phyloP scores from a whole-genome alignment of 2,113 vertebrate species.

The Prunella himalayana region DNA sequence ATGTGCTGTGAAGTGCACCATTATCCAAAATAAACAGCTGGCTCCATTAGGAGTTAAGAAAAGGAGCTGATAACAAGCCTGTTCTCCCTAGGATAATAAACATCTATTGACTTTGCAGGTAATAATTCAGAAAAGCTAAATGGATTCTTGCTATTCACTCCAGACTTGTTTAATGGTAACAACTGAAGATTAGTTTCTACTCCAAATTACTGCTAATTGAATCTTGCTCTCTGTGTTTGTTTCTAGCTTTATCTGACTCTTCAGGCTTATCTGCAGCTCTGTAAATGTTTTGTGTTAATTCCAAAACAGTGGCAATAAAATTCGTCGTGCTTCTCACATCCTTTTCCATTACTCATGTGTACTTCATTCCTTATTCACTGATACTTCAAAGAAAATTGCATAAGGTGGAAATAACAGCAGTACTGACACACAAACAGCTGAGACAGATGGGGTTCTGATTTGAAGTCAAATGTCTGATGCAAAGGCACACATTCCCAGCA shows the following conservation, averaged over 20 bases:
- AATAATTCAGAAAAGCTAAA: conserved; percentile 57
- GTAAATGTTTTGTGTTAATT: conserved; percentile 34
- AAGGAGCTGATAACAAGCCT: conserved; percentile 26
- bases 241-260: conserved; percentile 44
- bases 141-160: conserved; percentile 26
- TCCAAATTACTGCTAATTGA: conserved; percentile 52
- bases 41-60: conserved; percentile 8
- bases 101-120: conserved; percentile 51
- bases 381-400: neutral
- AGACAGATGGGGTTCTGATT: neutral
- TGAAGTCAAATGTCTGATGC: neutral
- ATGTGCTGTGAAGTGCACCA: neutral
- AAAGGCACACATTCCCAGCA: neutral
- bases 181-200: conserved; percentile 40
- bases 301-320: neutral
- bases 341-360: neutral
- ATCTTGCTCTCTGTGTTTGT: conserved; percentile 38
- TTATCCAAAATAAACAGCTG: conserved; percentile 54
- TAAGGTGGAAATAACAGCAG: neutral
- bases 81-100: neutral
- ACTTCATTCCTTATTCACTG: neutral
- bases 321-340: neutral
- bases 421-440: neutral
- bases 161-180: conserved; percentile 17
- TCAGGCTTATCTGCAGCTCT: conserved; percentile 24